A percentile compares a stretch with the other conserved stretches of the same genome.
Conservation (phyloP, 2,888 invertebrate genomes). For the Agonopterix heracliana region DNA sequence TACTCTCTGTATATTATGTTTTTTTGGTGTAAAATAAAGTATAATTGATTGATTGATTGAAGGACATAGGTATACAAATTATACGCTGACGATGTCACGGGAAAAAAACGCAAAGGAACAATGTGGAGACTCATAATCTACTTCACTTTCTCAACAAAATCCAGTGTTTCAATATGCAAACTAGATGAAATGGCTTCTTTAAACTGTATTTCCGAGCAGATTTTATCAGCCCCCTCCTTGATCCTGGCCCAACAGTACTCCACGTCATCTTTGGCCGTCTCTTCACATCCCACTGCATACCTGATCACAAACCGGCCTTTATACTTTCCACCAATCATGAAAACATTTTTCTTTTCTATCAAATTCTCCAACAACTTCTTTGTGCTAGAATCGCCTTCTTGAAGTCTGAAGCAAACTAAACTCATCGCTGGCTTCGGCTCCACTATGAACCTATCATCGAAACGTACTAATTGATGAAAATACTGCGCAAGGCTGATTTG, state of each 20-base stretch:
- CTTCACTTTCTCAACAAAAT: too few relatives aligned
- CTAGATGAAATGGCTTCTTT: too few relatives aligned
- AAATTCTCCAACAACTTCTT: conserved; percentile 83
- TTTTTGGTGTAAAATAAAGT: too few relatives aligned
- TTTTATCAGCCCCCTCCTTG: conserved; percentile 65
- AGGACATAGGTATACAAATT: too few relatives aligned
- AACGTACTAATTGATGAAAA: conserved; percentile 82
- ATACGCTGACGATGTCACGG: too few relatives aligned
- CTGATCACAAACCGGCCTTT: conserved; percentile 82
- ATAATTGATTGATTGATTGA: too few relatives aligned
- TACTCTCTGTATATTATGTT: too few relatives aligned
- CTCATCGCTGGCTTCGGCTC: conserved; percentile 84
- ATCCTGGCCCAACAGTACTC: conserved; percentile 84
- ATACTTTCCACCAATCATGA: conserved; percentile 86
- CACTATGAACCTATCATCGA: conserved; percentile 87
- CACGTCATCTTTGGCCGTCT: conserved; percentile 82
- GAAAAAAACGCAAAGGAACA: too few relatives aligned
- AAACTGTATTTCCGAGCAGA: neutral
- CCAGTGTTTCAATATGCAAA: too few relatives aligned
- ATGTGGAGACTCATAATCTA: too few relatives aligned
- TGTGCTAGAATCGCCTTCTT: conserved; percentile 82
- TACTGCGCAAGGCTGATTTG: conserved; percentile 84
- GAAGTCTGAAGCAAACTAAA: conserved; percentile 92
- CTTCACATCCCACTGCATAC: conserved; percentile 87
- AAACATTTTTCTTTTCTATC: conserved; percentile 85